phyloP scores from a whole-genome alignment of 2,888 invertebrate genomes.

The Heliconius erato region DNA sequence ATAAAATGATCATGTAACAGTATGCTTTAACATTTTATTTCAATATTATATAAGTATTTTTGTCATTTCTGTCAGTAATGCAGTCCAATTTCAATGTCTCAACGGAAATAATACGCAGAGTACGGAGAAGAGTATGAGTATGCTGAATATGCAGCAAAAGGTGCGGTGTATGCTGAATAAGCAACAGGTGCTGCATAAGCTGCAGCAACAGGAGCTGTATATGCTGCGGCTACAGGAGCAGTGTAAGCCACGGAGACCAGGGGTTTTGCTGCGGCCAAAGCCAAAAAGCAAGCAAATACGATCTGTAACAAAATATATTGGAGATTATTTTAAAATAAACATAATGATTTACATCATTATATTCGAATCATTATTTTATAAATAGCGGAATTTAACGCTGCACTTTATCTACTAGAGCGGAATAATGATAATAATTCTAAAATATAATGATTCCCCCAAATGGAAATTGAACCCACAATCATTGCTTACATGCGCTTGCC shows the following conservation, averaged over 20 bases:
- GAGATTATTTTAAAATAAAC: not conserved
- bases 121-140: constrained; percentile 59
- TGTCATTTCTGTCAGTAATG: not conserved
- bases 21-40: constrained; percentile 35
- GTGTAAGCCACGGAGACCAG: constrained; percentile 58
- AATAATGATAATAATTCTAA: too few species aligned
- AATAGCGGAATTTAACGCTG: too few species aligned
- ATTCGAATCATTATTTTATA: not conserved
- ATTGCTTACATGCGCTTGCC: too few species aligned
- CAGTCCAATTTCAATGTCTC: constrained; percentile 30
- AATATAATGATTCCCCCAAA: too few species aligned
- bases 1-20: constrained; percentile 4
- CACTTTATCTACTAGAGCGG: too few species aligned
- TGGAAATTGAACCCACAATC: too few species aligned
- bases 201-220: constrained; percentile 59
- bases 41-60: not conserved
- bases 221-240: constrained; percentile 58
- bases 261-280: constrained; percentile 78
- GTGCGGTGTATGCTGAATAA: constrained; percentile 63
- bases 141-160: constrained; percentile 63
- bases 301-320: constrained; percentile 65
- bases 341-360: too few species aligned
- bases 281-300: constrained; percentile 80
- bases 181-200: constrained; percentile 64
- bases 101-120: constrained; percentile 55